Evolutionary conservation across 1,140 invertebrate genomes (phyloP), one percentile per base, ranked within the genome.

Genomic region (Camponotus floridanus): DNA sequence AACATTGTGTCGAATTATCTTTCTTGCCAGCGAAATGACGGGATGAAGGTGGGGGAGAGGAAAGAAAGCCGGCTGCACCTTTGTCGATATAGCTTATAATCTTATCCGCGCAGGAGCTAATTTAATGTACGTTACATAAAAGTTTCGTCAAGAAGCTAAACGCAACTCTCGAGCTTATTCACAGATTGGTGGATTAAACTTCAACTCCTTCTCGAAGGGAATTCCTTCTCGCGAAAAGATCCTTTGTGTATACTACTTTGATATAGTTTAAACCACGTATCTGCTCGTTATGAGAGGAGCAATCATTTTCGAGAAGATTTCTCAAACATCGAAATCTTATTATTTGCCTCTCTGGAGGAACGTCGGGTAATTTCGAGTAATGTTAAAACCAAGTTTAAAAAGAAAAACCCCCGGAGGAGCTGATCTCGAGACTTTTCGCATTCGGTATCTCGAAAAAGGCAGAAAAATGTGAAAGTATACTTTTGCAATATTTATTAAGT

Each of bases 51-150:
- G 39, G 11, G 61, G n/a, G 48, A 7, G 7, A 36, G n/a, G 8
- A 3, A 7, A 31, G n/a, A 21, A 51, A 51, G 11, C 2, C 42
- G 51, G 26, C 39, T 26, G 81, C 59, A 6, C 59, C 15, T 18
- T 26, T 67, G 45, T 57, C 55, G 31, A 51, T 33, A 62, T 42
- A 45, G 70, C 48, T 73, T 15, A 88, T 78, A 88, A 76, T 59
- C 62, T 76, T 85, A 70, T 74, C 76, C 65, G 59, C 55, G 65
- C 70, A 73, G 88, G 55, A 89, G 86, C 87, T 89, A 79, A 85
- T 86, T 89, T 81, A 89, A 89, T 67, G 87, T 88, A 83, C 87
- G 88, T 78, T 86, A 86, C 85, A 78, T 73, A 86, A 79, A 86
- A 89, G 84, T 86, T 85, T 78, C 57, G 48, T 65, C 59, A 51